These are phyloP conservation scores for Microchrysa polita DNA, from an alignment of 2,888 invertebrate genomes.

Conservation along the genomic window DNA sequence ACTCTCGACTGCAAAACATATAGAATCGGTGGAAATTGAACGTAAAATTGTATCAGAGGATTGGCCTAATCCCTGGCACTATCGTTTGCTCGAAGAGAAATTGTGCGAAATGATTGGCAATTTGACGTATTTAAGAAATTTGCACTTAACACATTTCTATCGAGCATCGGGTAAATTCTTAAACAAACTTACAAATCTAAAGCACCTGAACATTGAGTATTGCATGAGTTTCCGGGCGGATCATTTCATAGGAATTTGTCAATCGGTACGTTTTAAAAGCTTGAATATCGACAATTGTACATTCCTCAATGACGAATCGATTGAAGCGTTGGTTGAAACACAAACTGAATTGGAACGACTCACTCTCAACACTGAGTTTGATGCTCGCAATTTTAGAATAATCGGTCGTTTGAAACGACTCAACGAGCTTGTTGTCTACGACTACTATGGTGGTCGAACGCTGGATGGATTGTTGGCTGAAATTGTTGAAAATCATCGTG, in stretches of 20 bases:
- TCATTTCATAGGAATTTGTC: conserved; percentile 16
- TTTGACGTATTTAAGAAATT: neutral
- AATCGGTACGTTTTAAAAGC: neutral
- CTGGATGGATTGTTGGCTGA: conserved; percentile 8
- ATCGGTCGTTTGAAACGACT: conserved; percentile 26
- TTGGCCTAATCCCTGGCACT: conserved; percentile 38
- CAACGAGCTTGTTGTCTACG: conserved; percentile 15
- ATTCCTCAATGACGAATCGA: conserved; percentile 24
- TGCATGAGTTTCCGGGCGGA: conserved; percentile 23
- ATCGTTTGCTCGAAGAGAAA: conserved; percentile 28
- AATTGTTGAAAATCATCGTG: conserved; percentile 23
- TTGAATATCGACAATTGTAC: conserved; percentile 32
- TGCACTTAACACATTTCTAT: conserved; percentile 30
- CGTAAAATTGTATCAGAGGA: conserved; percentile 21
- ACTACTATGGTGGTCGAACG: conserved; percentile 18
- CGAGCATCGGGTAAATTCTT: conserved; percentile 23
- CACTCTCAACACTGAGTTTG: conserved; percentile 26
- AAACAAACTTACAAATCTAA: conserved; percentile 19
- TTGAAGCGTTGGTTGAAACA: conserved; percentile 15
- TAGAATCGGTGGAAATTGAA: conserved; percentile 7
- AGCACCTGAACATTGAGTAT: conserved; percentile 24
- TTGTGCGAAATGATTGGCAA: conserved; percentile 29
- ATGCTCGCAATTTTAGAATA: conserved; percentile 15
- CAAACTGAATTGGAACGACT: conserved; percentile 30
- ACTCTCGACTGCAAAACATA: conserved; percentile 10